Evolutionary conservation across 2,888 invertebrate genomes (phyloP), one percentile per base, ranked within the genome.

Genomic region (Fragum whitleyi): DNA sequence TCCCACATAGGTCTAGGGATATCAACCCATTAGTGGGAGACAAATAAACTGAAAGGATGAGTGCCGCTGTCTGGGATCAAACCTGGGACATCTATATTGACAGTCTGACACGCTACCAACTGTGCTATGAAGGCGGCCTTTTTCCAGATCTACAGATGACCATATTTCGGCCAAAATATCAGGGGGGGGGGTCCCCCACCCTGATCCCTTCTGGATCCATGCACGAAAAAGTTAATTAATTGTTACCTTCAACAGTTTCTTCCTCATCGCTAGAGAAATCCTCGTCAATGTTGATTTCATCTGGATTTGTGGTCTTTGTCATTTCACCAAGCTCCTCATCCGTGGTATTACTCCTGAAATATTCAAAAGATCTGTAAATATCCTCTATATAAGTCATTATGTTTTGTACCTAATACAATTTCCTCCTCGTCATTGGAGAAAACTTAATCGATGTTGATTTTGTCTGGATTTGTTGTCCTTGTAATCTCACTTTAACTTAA

Each of bases 371-470:
- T 42, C 11, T 42, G 42, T 9, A 9, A 42, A 11, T 42, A 42
- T 11, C 11, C 42, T 42, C 16, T 42, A 42, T 16, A 42, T 16
- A 42, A n/a, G n/a, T n/a, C n/a, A n/a, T 6, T 53, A 19, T 53
- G n/a, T 53, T 11, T 53, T 11, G 7, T 16, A 16, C 53, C 19
- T 53, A 6, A 7, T 5, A 53, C 21, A 28, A 28, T 36, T 21
- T 69, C 92, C 28, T 94, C 93, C 19, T 93, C 93, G 78, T 94
- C 94, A 73, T 89, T 89, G 21, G 87, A 89, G 77, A 88, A 90
- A 74, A 93, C 93, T 57, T 91, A 92, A 81, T 93, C 94, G 71
- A 94, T 93, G 81, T 94, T 90, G 74, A 94, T 93, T 71, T 92
- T 93, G 62, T 94, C 94, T 11, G 94, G 94, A 82, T 94, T 94